phyloP scores from a whole-genome alignment of 2,113 vertebrate species.

The Ictalurus furcatus region DNA sequence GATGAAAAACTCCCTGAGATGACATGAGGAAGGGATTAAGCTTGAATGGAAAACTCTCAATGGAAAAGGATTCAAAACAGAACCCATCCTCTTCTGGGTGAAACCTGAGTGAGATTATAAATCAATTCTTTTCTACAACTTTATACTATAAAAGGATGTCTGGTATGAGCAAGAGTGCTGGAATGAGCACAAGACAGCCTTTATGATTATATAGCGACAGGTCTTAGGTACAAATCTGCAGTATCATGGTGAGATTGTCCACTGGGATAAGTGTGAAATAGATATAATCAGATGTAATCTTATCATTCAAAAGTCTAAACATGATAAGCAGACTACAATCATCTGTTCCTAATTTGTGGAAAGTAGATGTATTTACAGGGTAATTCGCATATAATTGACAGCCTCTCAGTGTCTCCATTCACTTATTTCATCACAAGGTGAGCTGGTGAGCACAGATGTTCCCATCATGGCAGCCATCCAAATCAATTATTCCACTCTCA shows the following conservation, averaged over 20 bases:
- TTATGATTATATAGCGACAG: not conserved
- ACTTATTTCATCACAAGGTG: slow-evolving; percentile 57
- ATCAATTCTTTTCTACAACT: not conserved
- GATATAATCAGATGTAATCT: not conserved
- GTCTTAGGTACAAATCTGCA: not conserved
- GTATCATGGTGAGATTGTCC: not conserved
- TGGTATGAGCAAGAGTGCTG: not conserved
- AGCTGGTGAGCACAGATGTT: slow-evolving; percentile 63
- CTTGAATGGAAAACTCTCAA: not conserved
- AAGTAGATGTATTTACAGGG: slow-evolving; percentile 21
- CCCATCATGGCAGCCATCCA: slow-evolving; percentile 65
- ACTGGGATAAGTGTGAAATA: not conserved
- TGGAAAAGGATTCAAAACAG: not conserved
- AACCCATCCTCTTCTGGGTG: not conserved
- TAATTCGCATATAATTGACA: slow-evolving; percentile 35
- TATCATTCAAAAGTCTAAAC: not conserved
- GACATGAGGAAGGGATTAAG: not conserved
- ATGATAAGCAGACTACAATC: not conserved
- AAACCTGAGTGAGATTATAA: not conserved
- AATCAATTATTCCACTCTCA: slow-evolving; percentile 70
- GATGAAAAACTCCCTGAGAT: not conserved
- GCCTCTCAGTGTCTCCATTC: slow-evolving; percentile 36
- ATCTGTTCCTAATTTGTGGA: not conserved
- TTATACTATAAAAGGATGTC: not conserved
- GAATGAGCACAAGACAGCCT: not conserved